Base-by-base conservation (phyloP, 2,797 vertebrate species). In the Carapus acus region DNA sequence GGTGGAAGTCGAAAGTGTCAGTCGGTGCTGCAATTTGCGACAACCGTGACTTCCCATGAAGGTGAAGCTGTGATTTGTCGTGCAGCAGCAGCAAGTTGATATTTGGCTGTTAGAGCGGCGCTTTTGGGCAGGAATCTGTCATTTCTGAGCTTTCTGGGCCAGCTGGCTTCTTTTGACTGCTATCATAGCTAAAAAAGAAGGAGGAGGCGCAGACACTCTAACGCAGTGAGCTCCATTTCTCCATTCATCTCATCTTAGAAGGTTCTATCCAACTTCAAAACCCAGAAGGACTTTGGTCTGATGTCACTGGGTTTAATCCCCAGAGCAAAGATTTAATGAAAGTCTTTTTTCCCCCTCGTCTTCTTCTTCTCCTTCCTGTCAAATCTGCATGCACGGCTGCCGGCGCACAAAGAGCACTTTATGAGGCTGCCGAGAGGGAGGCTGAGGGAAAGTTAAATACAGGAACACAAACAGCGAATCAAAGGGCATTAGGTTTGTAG, bases 251-350 rank as follows among this genome's bases (percentile, higher is more conserved):
- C 65, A 41, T 79, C 66, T 83, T 74, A 78, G 69, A 69, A 61
- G 65, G 59, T 76, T 82, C 77, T 67, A 64, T 72, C 56, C 31
- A 36, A 68, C 78, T 84, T 85, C 77, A 85, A 85, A 83, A 74
- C 54, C 60, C 58, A 73, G 54, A 56, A 70, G 58, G 77, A 59
- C 67, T 77, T 77, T 77, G 73, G 80, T 82, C 62, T 74, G 60
- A 76, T 77, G 77, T 78, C 78, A 82, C 71, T n/a, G 52, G 68
- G 78, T 82, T 78, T 83, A 79, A 84, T 83, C 76, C 73, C 57
- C 51, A 62, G 61, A 76, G 71, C 74, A 68, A 76, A 81, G 75
- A 74, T 82, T 67, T 76, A 62, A 59, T 73, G 61, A 64, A 70
- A 73, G 55, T 51, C 23, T 44, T 65, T 60, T 59, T 58, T 53